Evolutionary conservation across 1,140 invertebrate species (phyloP).

Genomic region (Cydia pomonella): DNA sequence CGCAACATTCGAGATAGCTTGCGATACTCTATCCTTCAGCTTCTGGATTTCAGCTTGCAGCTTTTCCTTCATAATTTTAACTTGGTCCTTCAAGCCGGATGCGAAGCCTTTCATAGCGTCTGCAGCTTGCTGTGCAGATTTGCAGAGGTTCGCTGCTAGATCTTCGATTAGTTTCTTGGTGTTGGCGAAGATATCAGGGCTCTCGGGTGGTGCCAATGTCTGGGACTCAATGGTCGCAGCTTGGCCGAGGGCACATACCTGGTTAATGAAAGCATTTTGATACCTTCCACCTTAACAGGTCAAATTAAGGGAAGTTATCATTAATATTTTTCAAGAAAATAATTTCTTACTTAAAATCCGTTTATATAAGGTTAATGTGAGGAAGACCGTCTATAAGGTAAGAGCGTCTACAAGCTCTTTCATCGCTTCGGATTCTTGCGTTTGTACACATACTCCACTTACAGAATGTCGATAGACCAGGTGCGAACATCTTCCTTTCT

Average conservation of each 20-base stretch:
- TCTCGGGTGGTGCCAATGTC: background rate
- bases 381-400: too few relatives aligned
- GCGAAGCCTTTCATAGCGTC: constrained; percentile 50
- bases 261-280: background rate
- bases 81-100: constrained; percentile 49
- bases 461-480: too few relatives aligned
- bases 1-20: constrained; percentile 48
- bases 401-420: too few relatives aligned
- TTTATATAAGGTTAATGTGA: too few relatives aligned
- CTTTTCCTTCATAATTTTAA: constrained; percentile 45
- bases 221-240: background rate
- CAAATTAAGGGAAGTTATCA: too few relatives aligned
- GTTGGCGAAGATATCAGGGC: constrained; percentile 33
- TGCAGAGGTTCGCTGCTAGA: constrained; percentile 49
- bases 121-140: constrained; percentile 48
- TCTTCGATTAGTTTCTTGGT: constrained; percentile 56
- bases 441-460: too few relatives aligned
- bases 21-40: constrained; percentile 44
- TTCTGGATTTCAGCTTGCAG: constrained; percentile 49
- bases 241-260: constrained; percentile 16
- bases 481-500: too few relatives aligned
- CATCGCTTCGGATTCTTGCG: too few relatives aligned
- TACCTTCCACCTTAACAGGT: background rate
- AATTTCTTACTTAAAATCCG: too few relatives aligned
- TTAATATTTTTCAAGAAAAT: too few relatives aligned